Percentiles rank a stretch among this genome's conserved stretches.
Conservation (phyloP, 2,113 vertebrate genomes). For the Chrysochloris asiatica region DNA sequence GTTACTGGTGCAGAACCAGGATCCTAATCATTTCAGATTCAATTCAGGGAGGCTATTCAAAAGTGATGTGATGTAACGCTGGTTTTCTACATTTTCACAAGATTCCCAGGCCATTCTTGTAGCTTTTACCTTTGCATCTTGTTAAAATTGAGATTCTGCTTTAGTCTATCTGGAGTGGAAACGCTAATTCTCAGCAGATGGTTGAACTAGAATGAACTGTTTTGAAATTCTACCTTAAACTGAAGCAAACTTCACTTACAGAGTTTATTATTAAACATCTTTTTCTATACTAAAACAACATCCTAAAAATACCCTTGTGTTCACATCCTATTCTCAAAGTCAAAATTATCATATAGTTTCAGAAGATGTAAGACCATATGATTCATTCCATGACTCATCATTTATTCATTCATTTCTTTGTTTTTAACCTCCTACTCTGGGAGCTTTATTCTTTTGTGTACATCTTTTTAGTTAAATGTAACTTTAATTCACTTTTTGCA, state of each 20-base stretch:
- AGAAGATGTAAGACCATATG: neutral
- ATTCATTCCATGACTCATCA: neutral
- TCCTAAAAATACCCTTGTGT: neutral
- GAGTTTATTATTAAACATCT: neutral
- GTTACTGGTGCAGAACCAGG: slow-evolving; percentile 16
- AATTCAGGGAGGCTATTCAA: slow-evolving; percentile 52
- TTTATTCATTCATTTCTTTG: neutral
- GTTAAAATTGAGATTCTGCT: too few relatives aligned
- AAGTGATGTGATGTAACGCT: slow-evolving; percentile 40
- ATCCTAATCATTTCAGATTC: slow-evolving; percentile 65
- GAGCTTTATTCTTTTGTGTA: neutral
- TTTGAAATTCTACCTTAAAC: neutral
- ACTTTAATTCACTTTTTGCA: neutral
- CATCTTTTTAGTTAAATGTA: neutral
- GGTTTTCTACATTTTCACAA: too few relatives aligned
- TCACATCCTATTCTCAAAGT: neutral
- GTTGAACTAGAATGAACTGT: neutral
- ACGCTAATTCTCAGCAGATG: neutral
- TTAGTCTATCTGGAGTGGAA: neutral
- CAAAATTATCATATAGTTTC: neutral
- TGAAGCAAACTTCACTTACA: neutral
- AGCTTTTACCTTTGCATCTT: too few relatives aligned
- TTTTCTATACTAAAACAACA: neutral
- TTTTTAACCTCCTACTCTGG: neutral
- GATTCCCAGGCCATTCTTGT: too few relatives aligned